A percentile compares a stretch with the other conserved stretches of the same genome.
phyloP scores from a whole-genome alignment of 2,888 invertebrate genomes.

The Maniola hyperantus region DNA sequence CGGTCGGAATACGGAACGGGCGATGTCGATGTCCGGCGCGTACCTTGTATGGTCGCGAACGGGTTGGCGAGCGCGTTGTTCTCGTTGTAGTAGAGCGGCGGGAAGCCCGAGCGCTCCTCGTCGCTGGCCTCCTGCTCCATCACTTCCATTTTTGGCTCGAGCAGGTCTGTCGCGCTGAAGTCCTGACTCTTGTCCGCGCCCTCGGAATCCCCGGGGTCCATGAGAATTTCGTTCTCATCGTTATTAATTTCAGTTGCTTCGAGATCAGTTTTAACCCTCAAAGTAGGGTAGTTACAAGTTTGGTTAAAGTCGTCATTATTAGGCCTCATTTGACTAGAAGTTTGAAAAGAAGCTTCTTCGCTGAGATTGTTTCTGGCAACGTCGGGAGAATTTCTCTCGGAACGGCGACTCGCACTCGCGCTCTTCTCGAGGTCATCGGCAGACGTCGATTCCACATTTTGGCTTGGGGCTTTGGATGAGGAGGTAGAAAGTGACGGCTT shows the following conservation, averaged over 20 bases:
- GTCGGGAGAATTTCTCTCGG: conserved; percentile 80
- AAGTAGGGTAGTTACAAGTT: conserved; percentile 73
- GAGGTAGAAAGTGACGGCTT: conserved; percentile 80
- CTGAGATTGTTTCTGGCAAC: conserved; percentile 82
- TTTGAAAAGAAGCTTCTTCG: conserved; percentile 80
- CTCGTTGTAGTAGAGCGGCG: conserved; percentile 71
- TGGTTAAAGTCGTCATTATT: conserved; percentile 81
- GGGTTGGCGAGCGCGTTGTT: conserved; percentile 76
- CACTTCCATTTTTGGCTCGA: conserved; percentile 87
- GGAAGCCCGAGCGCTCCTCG: conserved; percentile 82
- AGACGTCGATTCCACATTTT: conserved; percentile 77
- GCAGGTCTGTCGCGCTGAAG: conserved; percentile 73
- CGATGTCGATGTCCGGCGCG: background rate
- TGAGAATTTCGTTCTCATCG: conserved; percentile 74
- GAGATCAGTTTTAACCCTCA: conserved; percentile 82
- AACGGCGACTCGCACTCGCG: conserved; percentile 71
- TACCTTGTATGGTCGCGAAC: conserved; percentile 76
- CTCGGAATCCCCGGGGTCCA: conserved; percentile 75
- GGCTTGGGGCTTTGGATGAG: conserved; percentile 82
- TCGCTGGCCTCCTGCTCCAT: conserved; percentile 87
- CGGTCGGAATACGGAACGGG: background rate
- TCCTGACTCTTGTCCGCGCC: conserved; percentile 71
- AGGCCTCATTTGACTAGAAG: conserved; percentile 83
- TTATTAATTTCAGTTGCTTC: conserved; percentile 78
- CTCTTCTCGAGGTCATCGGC: conserved; percentile 75